Conservation (phyloP, 1,140 invertebrate genomes). For the Trigoniulus corallinus region DNA sequence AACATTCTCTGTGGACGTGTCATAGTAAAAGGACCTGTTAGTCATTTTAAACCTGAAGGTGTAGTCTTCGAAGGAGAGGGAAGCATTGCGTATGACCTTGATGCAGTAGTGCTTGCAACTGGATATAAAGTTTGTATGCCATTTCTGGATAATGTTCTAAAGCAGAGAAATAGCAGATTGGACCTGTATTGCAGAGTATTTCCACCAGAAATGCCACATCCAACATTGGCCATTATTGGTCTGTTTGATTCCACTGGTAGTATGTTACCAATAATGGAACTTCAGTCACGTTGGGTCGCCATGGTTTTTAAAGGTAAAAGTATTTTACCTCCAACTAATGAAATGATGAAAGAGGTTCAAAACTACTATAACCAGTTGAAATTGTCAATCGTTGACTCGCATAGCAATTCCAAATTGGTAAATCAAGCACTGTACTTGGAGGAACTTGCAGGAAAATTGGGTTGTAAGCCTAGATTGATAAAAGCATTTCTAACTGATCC, state of each 20-base stretch:
- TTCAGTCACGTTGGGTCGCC: background rate
- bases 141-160: too few relatives aligned
- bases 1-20: too few relatives aligned
- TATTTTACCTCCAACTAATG: background rate
- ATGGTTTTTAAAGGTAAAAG: background rate
- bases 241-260: background rate
- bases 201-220: background rate
- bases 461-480: too few relatives aligned
- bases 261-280: background rate
- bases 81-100: slow-evolving; percentile 8
- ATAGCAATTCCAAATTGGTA: too few relatives aligned
- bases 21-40: background rate
- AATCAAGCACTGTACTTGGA: too few relatives aligned
- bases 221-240: background rate
- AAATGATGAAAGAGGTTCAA: background rate
- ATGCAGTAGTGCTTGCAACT: slow-evolving; percentile 13
- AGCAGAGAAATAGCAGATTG: too few relatives aligned
- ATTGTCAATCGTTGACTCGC: too few relatives aligned
- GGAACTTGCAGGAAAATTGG: too few relatives aligned
- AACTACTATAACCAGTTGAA: too few relatives aligned
- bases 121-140: too few relatives aligned
- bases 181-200: background rate
- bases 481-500: too few relatives aligned
- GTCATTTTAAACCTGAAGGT: slow-evolving; percentile 14
- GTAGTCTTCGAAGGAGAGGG: slow-evolving; percentile 26